A percentile compares a stretch with the other conserved stretches of the same genome.
phyloP scores from a whole-genome alignment of 2,888 invertebrate species.

The Mythimna albipuncta region DNA sequence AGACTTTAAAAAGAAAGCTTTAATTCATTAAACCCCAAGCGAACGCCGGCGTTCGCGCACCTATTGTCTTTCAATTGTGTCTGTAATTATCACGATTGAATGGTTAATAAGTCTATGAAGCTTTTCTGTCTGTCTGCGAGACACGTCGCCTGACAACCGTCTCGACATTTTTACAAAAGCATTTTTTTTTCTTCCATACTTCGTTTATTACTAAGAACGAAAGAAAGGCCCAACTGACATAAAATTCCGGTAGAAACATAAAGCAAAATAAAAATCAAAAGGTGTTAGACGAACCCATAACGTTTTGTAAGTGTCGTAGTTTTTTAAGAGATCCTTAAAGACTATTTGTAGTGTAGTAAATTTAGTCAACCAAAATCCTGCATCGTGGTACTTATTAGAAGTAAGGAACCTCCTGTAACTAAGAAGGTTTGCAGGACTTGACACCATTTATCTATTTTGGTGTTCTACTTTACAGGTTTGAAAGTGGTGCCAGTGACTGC shows the following conservation, averaged over 20 bases:
- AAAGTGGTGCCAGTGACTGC: no score
- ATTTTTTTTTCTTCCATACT: slow-evolving; percentile 29
- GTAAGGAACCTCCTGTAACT: no score
- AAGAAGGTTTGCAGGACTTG: no score
- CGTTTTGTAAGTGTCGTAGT: background rate
- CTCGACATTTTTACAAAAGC: slow-evolving; percentile 31
- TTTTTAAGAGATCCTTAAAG: background rate
- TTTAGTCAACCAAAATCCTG: no score
- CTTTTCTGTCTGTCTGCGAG: slow-evolving; percentile 25
- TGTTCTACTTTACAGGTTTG: no score
- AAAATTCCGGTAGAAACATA: background rate
- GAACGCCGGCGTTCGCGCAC: no score
- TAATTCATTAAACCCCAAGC: no score
- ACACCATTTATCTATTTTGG: no score
- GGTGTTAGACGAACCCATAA: background rate
- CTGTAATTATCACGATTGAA: no score
- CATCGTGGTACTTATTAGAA: no score
- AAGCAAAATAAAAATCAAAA: background rate
- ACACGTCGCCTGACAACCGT: slow-evolving; percentile 31
- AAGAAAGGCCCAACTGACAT: background rate
- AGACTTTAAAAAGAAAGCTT: slow-evolving; percentile 8
- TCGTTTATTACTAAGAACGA: slow-evolving; percentile 30
- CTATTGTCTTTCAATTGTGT: no score
- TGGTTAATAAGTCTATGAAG: slow-evolving; percentile 26
- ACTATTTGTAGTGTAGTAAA: background rate